Base-by-base conservation (phyloP, 37 sponge, comb jelly and placozoan genomes). In the Tethya wilhelma region DNA sequence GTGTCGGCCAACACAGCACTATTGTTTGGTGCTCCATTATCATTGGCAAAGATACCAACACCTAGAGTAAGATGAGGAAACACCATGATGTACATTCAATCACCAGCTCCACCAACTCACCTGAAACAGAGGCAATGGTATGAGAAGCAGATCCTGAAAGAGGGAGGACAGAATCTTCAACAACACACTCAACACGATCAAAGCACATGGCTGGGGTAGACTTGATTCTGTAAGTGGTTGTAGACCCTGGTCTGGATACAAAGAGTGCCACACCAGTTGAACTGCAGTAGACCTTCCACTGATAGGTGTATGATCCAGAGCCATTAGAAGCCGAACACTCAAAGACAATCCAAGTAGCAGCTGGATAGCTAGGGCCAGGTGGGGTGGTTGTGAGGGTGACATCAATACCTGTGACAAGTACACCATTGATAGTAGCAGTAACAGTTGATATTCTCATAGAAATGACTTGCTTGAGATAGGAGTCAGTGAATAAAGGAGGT, bases 271-370 rank as follows among this genome's bases (percentile, higher is more conserved):
- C 4, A 71, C 71, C 71, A 41, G 71, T 71, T 22, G 49, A 4
- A 71, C 71, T 38, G 49, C 71, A 71, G 42, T 71, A 71, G 71
- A 71, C 71, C 71, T 44, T 71, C 71, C 71, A 71, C 49, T 71
- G 14, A 25, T 71, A 71, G 20, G 30, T 44, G 71, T 44, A 71
- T n/a, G 44, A 8, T 22, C 71, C 71, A 44, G 71, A 71, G 2
- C 71, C 71, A 44, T 31, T 43, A 22, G 45, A 39, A 25, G 71
- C 71, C n/a, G 25, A 25, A 44, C 71, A 71, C 32, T 71, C 49
- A 28, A 71, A 71, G 20, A 49, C n/a, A 6, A 71, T 71, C 71
- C 71, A 71, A 23, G 71, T 44, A 28, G 71, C 71, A 29, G 71
- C 71, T 44, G 20, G 71, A 22, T 44, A 71, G 26, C 3, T 42